phyloP scores from a whole-genome alignment of 2,888 invertebrate species.

The Horisme vitalbata region DNA sequence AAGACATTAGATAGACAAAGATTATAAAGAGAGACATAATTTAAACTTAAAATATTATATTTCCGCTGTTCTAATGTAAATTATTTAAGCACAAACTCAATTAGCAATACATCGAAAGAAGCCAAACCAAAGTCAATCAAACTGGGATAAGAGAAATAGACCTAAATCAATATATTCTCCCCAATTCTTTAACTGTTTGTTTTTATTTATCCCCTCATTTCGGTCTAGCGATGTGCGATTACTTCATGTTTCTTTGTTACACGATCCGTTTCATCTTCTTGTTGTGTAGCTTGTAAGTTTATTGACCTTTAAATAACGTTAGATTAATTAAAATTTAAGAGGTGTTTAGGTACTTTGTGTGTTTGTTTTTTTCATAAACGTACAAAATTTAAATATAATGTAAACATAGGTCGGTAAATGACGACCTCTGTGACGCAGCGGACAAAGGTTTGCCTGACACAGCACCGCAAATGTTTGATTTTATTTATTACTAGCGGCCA shows the following conservation, averaged over 20 bases:
- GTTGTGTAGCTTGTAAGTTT: conserved; percentile 23
- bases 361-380: no score
- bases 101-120: conserved; percentile 30
- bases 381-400: no score
- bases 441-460: no score
- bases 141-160: conserved; percentile 28
- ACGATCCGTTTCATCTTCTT: conserved; percentile 25
- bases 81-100: conserved; percentile 27
- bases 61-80: conserved; percentile 18
- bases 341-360: no score
- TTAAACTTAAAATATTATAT: conserved; percentile 13
- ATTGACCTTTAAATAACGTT: conserved; percentile 25
- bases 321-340: conserved; percentile 19
- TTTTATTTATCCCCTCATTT: conserved; percentile 34
- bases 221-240: conserved; percentile 26
- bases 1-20: no score
- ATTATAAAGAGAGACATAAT: no score
- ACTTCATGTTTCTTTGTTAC: conserved; percentile 22
- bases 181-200: conserved; percentile 33
- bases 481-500: no score
- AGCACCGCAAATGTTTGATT: no score
- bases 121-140: conserved; percentile 27
- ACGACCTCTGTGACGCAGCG: no score
- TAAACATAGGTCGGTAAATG: no score
- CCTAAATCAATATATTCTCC: conserved; percentile 31